Conservation (phyloP, 2,113 vertebrate genomes). For the Murina feae region DNA sequence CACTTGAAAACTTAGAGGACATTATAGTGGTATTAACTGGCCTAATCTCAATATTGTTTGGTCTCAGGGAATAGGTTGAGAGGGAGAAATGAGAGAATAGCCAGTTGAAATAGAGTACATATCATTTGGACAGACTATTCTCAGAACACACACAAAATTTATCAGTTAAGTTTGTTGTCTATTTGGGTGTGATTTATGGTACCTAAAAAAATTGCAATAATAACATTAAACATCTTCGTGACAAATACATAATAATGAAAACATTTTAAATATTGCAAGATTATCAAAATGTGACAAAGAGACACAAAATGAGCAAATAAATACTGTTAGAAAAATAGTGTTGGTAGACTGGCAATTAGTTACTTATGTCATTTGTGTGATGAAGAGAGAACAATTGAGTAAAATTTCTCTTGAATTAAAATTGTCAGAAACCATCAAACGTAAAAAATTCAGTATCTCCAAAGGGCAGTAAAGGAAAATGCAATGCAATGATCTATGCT, state of each 20-base stretch:
- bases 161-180: neutral
- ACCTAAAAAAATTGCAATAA: neutral
- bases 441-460: neutral
- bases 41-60: neutral
- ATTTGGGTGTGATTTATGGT: neutral
- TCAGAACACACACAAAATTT: neutral
- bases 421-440: neutral
- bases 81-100: neutral
- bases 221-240: neutral
- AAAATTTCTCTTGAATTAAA: too few species aligned
- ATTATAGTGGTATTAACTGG: neutral
- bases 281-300: neutral
- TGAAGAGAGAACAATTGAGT: neutral
- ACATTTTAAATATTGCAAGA: neutral
- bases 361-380: neutral
- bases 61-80: neutral
- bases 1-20: neutral
- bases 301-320: neutral
- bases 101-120: too few species aligned
- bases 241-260: neutral
- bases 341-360: neutral
- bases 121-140: too few species aligned
- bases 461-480: neutral
- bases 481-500: neutral
- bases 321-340: neutral